These are phyloP conservation scores for Camarhynchus parvulus DNA, from an alignment of 2,113 vertebrate species.

Conservation along the genomic window DNA sequence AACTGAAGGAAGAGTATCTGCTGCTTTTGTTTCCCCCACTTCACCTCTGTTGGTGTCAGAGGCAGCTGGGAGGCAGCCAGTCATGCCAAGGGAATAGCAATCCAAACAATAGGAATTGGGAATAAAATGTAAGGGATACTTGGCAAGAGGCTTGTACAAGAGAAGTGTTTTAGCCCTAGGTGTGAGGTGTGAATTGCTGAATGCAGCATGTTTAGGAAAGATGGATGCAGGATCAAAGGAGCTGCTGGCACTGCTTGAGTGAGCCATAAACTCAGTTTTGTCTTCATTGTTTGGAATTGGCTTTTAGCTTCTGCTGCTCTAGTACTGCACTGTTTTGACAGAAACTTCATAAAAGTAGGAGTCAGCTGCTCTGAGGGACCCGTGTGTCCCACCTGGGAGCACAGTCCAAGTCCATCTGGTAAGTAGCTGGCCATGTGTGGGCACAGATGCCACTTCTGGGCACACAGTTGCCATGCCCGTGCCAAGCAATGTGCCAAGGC, in stretches of 20 bases:
- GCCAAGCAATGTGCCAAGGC: neutral
- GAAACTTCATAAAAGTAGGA: neutral
- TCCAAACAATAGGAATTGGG: neutral
- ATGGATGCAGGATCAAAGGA: neutral
- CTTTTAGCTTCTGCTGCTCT: neutral
- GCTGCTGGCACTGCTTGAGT: neutral
- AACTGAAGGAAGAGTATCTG: neutral
- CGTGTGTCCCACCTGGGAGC: neutral
- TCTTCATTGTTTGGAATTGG: neutral
- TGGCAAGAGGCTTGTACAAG: neutral
- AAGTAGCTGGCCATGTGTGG: neutral
- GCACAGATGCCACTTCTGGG: neutral
- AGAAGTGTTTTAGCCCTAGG: neutral
- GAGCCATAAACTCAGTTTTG: accelerated
- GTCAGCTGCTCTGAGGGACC: neutral
- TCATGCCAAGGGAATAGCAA: neutral
- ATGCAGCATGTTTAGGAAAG: neutral
- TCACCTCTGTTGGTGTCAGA: neutral
- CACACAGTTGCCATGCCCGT: neutral
- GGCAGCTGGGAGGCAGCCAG: neutral
- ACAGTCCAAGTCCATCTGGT: neutral
- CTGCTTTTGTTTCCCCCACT: neutral
- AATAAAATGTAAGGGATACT: neutral
- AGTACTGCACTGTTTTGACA: neutral
- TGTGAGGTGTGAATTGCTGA: neutral